phyloP scores from a whole-genome alignment of 2,888 invertebrate genomes.

The Smittia sp. region DNA sequence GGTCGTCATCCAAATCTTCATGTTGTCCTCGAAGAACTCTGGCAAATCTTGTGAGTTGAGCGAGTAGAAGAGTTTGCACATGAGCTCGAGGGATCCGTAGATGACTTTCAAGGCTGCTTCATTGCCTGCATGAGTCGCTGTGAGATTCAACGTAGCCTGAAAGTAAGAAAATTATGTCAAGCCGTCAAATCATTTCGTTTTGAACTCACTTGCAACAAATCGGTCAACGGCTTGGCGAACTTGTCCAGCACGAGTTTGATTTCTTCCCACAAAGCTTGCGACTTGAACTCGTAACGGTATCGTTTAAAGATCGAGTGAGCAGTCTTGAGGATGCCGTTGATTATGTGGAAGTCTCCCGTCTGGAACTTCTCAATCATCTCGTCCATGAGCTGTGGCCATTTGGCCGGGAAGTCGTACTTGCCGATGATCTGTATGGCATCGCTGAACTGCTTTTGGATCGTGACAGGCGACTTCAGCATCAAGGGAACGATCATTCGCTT shows the following conservation, averaged over 20 bases:
- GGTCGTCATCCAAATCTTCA: conserved; percentile 91
- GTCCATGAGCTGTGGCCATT: conserved; percentile 91
- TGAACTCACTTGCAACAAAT: conserved; percentile 73
- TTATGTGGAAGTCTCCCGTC: conserved; percentile 87
- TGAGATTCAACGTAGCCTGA: conserved; percentile 80
- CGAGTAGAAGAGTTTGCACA: conserved; percentile 95
- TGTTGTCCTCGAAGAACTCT: conserved; percentile 98
- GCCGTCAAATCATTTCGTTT: conserved; percentile 30
- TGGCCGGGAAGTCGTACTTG: conserved; percentile 93
- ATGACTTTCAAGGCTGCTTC: conserved; percentile 78
- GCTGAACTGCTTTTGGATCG: conserved; percentile 89
- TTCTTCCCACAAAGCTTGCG: conserved; percentile 91
- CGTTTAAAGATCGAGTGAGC: conserved; percentile 96
- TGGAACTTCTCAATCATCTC: conserved; percentile 92
- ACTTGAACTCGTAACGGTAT: conserved; percentile 94
- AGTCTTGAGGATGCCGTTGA: conserved; percentile 91
- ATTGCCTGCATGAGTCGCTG: conserved; percentile 74
- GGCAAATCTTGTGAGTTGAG: conserved; percentile 97
- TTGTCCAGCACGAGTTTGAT: conserved; percentile 94
- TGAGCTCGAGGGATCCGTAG: conserved; percentile 81
- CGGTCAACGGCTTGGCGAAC: conserved; percentile 91
- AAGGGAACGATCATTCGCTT: conserved; percentile 84
- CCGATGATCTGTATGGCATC: conserved; percentile 96
- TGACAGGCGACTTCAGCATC: conserved; percentile 88
- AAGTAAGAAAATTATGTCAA: conserved; percentile 45